Conservation (phyloP, 2,888 invertebrate species). For the Macaria liturata region DNA sequence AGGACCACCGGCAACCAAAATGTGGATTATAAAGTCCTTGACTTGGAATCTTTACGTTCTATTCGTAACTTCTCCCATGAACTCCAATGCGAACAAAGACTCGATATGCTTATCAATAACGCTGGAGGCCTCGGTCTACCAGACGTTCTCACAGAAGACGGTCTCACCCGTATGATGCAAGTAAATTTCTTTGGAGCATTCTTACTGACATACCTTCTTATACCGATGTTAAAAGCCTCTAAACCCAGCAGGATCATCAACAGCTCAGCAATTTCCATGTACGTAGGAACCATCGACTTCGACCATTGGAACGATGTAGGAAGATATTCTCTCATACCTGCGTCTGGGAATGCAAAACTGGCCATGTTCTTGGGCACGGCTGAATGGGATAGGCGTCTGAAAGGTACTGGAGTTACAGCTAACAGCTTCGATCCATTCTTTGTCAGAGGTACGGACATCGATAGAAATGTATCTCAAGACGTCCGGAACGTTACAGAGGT, state of each 20-base stretch:
- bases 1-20: constrained; percentile 87
- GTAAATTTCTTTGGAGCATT: constrained; percentile 89
- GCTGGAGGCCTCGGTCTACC: constrained; percentile 77
- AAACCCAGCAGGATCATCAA: constrained; percentile 85
- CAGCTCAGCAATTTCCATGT: constrained; percentile 83
- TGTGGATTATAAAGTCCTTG: constrained; percentile 82
- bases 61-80: constrained; percentile 85
- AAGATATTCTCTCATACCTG: constrained; percentile 50
- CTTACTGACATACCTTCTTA: constrained; percentile 86
- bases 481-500: constrained; percentile 44
- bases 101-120: constrained; percentile 86
- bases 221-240: constrained; percentile 76
- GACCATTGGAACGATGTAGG: constrained; percentile 68
- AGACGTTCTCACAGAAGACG: constrained; percentile 83
- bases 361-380: constrained; percentile 84
- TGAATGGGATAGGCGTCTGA: constrained; percentile 80
- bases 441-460: constrained; percentile 59
- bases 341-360: constrained; percentile 78
- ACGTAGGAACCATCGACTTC: constrained; percentile 65
- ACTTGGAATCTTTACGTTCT: constrained; percentile 76
- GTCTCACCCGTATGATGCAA: constrained; percentile 86
- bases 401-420: constrained; percentile 84
- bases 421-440: constrained; percentile 84
- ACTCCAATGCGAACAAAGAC: constrained; percentile 74
- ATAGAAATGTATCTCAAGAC: constrained; percentile 48